Evolutionary conservation across 2,113 vertebrate species (phyloP).

Genomic region (Paramormyrops kingsleyae): DNA sequence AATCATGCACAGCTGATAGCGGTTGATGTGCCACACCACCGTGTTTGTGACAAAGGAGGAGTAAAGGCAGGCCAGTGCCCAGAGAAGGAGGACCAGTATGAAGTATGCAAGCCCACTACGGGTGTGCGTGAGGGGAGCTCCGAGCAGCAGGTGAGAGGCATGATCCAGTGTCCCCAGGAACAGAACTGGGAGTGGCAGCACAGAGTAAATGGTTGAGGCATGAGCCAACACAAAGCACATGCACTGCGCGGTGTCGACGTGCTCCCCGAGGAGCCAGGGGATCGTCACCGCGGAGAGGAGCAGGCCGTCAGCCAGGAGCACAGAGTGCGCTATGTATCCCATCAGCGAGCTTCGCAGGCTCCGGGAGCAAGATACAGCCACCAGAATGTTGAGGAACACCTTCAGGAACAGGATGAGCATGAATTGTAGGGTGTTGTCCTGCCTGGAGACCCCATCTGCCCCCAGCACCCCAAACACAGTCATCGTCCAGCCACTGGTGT

Average conservation of each 20-base stretch:
- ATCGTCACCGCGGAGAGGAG: conserved; percentile 8
- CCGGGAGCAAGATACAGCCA: conserved; percentile 31
- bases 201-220: conserved; percentile 38
- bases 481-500: conserved; percentile 18
- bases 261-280: conserved; percentile 30
- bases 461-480: conserved; percentile 36
- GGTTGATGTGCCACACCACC: background rate
- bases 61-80: conserved; percentile 36
- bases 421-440: conserved; percentile 36
- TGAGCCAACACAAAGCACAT: conserved; percentile 47
- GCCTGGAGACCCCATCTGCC: background rate
- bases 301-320: conserved; percentile 46
- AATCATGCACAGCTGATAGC: conserved; percentile 40
- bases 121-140: background rate
- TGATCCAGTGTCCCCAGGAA: conserved; percentile 45
- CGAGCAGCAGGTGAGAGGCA: background rate
- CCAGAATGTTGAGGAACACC: conserved; percentile 31
- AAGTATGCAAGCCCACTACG: conserved; percentile 29
- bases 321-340: conserved; percentile 45
- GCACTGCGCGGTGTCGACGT: background rate
- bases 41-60: conserved; percentile 18
- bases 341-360: conserved; percentile 35
- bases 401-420: conserved; percentile 47
- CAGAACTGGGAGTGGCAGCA: conserved; percentile 49
- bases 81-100: conserved; percentile 34